Base-by-base conservation (phyloP, 2,113 vertebrate species). In the Crocuta crocuta region DNA sequence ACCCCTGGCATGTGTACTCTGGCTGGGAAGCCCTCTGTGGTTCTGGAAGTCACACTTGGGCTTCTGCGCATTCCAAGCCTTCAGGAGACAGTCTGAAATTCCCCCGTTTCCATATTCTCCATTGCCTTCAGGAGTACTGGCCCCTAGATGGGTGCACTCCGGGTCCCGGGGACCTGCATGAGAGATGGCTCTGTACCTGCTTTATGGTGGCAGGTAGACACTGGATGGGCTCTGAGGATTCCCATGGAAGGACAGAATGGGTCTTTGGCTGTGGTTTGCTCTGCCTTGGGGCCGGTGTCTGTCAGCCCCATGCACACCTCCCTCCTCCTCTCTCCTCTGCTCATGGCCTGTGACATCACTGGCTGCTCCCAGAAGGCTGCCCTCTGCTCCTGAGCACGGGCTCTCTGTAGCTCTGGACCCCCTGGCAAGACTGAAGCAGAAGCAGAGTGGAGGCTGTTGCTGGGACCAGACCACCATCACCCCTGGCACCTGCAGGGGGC, bases 321-420 rank as follows among this genome's bases (percentile, higher is more conserved):
- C 98, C 98, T 98, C 98, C 98, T 98, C 98, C 97, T 97, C 92
- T 98, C 96, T 98, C 93, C 96, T 97, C 94, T 98, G 90, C 91
- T 97, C 98, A 96, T 95, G 98, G 95, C 96, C 96, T 91, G 96
- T 98, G 98, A 98, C 98, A 98, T 98, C 98, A 98, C 86, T 89
- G 96, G 96, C 97, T 98, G 95, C 93, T 98, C 98, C 96, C 98
- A 98, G 98, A 97, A 98, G 97, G 94, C 98, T 97, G 97, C 94
- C 96, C 98, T 98, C 96, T 98, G 97, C 82, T 96, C 93, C 93
- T 55, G 96, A 97, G 91, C 94, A 91, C 95, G 0, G 79, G 71
- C 63, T 98, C 17, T 97, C 89, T 89, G 63, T n/a, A 71, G 91
- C 93, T 97, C 93, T 98, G 97, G 98, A 97, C 97, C 97, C 98